A percentile compares a stretch with the other conserved stretches of the same genome.
Evolutionary conservation across 2,113 vertebrate species (phyloP).

Genomic region (Monarcha castaneiventris): DNA sequence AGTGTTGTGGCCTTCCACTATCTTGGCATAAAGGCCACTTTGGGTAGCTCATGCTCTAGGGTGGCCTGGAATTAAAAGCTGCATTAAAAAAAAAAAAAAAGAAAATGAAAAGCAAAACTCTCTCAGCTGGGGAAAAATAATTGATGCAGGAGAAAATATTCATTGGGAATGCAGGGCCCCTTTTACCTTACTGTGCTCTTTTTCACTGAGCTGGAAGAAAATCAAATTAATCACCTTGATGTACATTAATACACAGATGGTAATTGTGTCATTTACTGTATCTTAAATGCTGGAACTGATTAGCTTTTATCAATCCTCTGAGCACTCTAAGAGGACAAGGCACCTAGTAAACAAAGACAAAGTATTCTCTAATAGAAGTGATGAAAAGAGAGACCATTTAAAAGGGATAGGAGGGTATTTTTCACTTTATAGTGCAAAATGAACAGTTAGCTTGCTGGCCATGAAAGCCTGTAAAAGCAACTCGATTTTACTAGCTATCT

Average conservation of each 20-base stretch:
- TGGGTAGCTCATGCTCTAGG: background rate
- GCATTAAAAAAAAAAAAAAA: background rate
- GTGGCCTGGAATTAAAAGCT: background rate
- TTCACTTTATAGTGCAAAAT: background rate
- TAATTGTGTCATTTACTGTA: conserved; percentile 34
- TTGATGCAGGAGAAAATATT: background rate
- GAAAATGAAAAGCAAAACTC: background rate
- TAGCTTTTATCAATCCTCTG: conserved; percentile 27
- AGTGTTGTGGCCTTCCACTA: background rate
- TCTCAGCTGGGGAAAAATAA: background rate
- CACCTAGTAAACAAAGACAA: conserved; percentile 57
- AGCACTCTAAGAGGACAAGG: background rate
- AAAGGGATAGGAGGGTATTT: conserved; percentile 31
- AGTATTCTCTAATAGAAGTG: conserved; percentile 38
- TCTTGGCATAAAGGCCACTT: background rate
- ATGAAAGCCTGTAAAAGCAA: background rate
- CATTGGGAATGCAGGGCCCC: background rate
- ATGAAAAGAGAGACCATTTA: conserved; percentile 40
- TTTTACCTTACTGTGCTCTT: conserved; percentile 8
- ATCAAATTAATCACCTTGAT: conserved; percentile 5
- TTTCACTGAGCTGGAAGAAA: conserved; percentile 11
- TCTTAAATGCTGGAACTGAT: conserved; percentile 37
- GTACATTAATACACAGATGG: conserved; percentile 11
- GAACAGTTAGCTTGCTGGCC: background rate
- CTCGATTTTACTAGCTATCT: background rate